Evolutionary conservation across 1,140 invertebrate genomes (phyloP), one percentile per base, ranked within the genome.

Genomic region (Chionoecetes opilio): DNA sequence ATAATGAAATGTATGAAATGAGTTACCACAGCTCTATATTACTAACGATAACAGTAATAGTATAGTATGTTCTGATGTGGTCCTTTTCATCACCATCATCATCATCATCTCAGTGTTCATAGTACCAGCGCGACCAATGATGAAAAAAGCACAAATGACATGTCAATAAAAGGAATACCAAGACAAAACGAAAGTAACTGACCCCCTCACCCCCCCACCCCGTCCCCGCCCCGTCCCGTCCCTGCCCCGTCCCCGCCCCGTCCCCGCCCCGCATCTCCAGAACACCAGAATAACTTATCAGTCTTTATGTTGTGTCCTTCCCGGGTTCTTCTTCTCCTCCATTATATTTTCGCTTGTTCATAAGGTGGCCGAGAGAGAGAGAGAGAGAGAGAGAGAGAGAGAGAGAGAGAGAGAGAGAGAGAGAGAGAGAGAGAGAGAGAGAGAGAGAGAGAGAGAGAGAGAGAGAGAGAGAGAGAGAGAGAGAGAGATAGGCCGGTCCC

Each of bases 401-500:
- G 17, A 90, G 34, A 85, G 84, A 82, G 63, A n/a, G 29, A 90
- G 88, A 90, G 88, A 90, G 88, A 90, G 88, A 90, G 17, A 90
- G 34, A 85, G 84, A 82, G 63, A n/a, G 29, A 90, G 88, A 90
- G 88, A 90, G 88, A 90, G 88, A 90, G 17, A 90, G 34, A 85
- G 84, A 82, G 63, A n/a, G 29, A 90, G 88, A 90, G 88, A 90
- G 88, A 90, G 88, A 90, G 17, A 90, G 34, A 85, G 84, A 82
- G 63, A 90, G 88, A 90, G 88, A 90, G 88, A 90, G 88, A 90
- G 17, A 90, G 34, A 85, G 29, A 90, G 88, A 90, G 88, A 90
- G 88, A 90, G 88, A 90, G 17, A 90, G 34, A 85, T 92, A 82
- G 63, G 91, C 32, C 37, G 14, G 91, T 41, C 93, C 46, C 93